Percentiles rank a stretch among this genome's conserved stretches.
These are phyloP conservation scores for Romanogobio albipinnatus DNA, from an alignment of 2,113 vertebrate genomes.

Conservation along the genomic window DNA sequence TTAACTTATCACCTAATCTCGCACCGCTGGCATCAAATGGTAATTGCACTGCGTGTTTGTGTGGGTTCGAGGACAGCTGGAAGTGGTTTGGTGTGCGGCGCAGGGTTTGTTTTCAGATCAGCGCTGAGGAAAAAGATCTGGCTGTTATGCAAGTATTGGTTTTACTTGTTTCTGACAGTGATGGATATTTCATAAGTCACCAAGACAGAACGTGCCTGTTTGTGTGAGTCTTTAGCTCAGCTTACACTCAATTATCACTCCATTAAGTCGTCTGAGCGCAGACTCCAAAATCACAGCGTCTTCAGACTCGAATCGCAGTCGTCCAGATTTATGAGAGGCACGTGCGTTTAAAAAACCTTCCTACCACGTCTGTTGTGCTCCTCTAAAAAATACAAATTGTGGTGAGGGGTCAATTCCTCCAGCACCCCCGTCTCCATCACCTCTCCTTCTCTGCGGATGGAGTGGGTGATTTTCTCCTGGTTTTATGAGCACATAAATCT, in stretches of 20 bases:
- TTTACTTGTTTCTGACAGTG: slow-evolving; percentile 53
- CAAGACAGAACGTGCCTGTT: slow-evolving; percentile 51
- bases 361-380: background rate
- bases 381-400: background rate
- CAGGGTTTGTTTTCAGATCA: slow-evolving; percentile 72
- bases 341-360: background rate
- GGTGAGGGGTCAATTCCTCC: slow-evolving; percentile 19
- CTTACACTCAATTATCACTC: slow-evolving; percentile 56
- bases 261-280: slow-evolving; percentile 56
- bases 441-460: slow-evolving; percentile 61
- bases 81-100: slow-evolving; percentile 73
- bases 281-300: background rate
- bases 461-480: slow-evolving; percentile 64
- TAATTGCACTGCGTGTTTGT: slow-evolving; percentile 51
- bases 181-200: slow-evolving; percentile 55
- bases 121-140: slow-evolving; percentile 61
- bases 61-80: slow-evolving; percentile 74
- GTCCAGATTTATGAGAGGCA: background rate
- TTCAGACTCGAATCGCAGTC: background rate
- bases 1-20: slow-evolving; percentile 72
- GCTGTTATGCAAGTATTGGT: slow-evolving; percentile 65
- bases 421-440: slow-evolving; percentile 60
- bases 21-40: slow-evolving; percentile 50
- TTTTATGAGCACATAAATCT: slow-evolving; percentile 80
- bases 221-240: slow-evolving; percentile 62